phyloP scores from a whole-genome alignment of 2,888 invertebrate genomes.

The Trichopoda pennipes region DNA sequence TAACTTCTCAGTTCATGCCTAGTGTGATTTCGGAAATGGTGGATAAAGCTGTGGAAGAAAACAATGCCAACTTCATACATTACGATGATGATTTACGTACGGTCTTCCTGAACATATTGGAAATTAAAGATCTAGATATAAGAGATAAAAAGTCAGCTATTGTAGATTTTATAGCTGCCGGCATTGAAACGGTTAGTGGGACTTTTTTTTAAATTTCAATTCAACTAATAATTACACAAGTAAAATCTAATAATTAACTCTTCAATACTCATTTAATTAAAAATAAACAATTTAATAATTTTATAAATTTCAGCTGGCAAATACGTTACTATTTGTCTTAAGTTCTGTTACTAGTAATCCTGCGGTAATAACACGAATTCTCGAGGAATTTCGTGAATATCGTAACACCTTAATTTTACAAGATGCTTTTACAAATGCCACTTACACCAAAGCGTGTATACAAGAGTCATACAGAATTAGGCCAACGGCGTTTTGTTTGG shows the following conservation, averaged over 20 bases:
- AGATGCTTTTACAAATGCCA: constrained; percentile 84
- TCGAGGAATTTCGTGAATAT: constrained; percentile 84
- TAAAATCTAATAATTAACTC: no score
- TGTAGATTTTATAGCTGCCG: constrained; percentile 92
- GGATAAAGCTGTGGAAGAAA: constrained; percentile 85
- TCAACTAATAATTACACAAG: no score
- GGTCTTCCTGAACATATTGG: constrained; percentile 88
- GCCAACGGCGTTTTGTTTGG: constrained; percentile 90
- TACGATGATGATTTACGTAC: constrained; percentile 82
- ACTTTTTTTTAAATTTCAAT: neutral
- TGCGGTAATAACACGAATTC: constrained; percentile 85
- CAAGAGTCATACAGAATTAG: constrained; percentile 85
- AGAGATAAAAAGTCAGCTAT: constrained; percentile 92
- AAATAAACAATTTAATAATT: constrained; percentile 1
- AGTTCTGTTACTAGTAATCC: constrained; percentile 87
- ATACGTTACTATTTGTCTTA: constrained; percentile 89
- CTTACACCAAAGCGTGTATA: constrained; percentile 89
- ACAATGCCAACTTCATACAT: constrained; percentile 82
- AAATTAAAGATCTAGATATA: constrained; percentile 87
- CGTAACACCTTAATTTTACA: constrained; percentile 83
- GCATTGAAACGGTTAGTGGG: constrained; percentile 88
- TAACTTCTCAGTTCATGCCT: constrained; percentile 72
- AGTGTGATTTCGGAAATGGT: constrained; percentile 90
- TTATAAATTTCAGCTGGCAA: constrained; percentile 85
- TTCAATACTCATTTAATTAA: neutral